Evolutionary conservation across 1,140 invertebrate genomes (phyloP), one percentile per base, ranked within the genome.

Genomic region (Achroia grisella): DNA sequence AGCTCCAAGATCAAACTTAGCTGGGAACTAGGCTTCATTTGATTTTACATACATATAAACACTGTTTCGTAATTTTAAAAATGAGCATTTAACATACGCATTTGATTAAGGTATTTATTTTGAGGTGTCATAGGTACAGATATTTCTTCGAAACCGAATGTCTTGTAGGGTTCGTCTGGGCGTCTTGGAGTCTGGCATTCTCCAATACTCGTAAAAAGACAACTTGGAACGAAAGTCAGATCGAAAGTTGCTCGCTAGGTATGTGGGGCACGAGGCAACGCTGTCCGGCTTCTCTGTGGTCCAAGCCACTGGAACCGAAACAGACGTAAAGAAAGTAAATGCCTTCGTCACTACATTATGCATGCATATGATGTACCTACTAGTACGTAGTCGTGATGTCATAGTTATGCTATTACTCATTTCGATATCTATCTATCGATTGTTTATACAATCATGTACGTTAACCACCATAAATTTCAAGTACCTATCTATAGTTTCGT

Each of bases 231-330:
- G 71, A 82, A 82, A 77, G 76, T 79, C 62, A 55, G 60, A 79
- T 81, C 73, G 81, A 85, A 85, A 85, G 81, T 85, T 81, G 81
- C 57, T 52, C 57, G 67, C 17, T 23, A 23, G 17, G 74, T 79
- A 85, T 85, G 78, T 85, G 73, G 78, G 81, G 48, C 78, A 76
- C 58, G 53, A 54, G 60, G 49, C 62, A 63, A 56, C 17, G 17
- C 54, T 56, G 75, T 72, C 70, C 71, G 75, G 72, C 73, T 78
- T 64, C 63, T 42, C 44, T 33, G 40, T 35, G 29, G 33, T 33
- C 39, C 31, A n/a, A 2, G 14, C 17, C 17, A 23, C 2, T 23
- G 17, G 17, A 3, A 23, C 17, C 17, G 17, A 23, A 23, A 23
- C 17, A 23, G 6, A 23, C 17, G 17, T 23, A 23, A 23, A 23